These are phyloP conservation scores for Brachystomella parvula DNA, from an alignment of 1,140 invertebrate species.

Conservation along the genomic window DNA sequence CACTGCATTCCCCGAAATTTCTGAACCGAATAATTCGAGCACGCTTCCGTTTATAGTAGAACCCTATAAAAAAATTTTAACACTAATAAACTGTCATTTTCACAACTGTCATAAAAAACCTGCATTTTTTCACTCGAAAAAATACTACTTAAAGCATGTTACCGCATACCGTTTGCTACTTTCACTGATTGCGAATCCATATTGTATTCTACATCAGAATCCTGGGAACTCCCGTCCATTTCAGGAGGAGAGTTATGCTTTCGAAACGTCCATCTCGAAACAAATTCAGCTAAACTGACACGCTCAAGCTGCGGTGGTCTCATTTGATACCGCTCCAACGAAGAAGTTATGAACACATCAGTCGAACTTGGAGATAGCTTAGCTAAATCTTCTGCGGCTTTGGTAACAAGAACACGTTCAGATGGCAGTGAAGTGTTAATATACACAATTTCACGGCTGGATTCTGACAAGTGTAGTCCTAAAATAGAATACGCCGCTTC, in stretches of 20 bases:
- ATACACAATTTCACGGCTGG: constrained; percentile 27
- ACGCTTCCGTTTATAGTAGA: background rate
- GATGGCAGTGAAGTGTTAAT: constrained; percentile 16
- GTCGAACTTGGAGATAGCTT: background rate
- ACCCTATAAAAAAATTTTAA: too few species aligned
- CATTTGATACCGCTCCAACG: background rate
- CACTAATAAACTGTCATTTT: too few species aligned
- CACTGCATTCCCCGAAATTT: background rate
- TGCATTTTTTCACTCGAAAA: too few species aligned
- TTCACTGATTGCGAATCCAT: too few species aligned
- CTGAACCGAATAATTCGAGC: background rate
- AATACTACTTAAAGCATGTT: too few species aligned
- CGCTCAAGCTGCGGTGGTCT: constrained; percentile 5
- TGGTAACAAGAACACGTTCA: background rate
- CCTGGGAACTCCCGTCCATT: too few species aligned
- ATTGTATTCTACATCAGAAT: too few species aligned
- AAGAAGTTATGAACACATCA: background rate
- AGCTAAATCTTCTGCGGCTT: background rate
- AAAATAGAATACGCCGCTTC: constrained; percentile 39
- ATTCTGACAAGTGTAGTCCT: constrained; percentile 31
- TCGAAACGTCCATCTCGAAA: background rate
- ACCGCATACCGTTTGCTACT: too few species aligned
- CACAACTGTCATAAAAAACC: too few species aligned
- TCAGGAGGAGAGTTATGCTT: background rate
- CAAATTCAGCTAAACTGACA: constrained; percentile 9